phyloP scores from a whole-genome alignment of 2,113 vertebrate species.

The Jaculus jaculus region DNA sequence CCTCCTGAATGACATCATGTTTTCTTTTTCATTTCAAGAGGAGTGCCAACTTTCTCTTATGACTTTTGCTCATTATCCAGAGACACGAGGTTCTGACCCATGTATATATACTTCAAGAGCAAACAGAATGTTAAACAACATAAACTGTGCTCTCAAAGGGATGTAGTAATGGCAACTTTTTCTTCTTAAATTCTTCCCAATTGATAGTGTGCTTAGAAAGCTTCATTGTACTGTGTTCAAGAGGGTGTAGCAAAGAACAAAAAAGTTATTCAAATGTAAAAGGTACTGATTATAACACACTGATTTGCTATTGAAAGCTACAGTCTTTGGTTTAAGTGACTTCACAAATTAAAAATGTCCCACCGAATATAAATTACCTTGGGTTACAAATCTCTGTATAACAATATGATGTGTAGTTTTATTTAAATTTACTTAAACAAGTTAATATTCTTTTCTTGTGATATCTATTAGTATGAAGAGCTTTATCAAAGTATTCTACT shows the following conservation, averaged over 20 bases:
- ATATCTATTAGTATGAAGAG: neutral
- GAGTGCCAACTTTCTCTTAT: slow-evolving; percentile 21
- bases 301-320: neutral
- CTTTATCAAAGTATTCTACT: neutral
- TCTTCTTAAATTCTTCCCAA: neutral
- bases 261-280: neutral
- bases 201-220: neutral
- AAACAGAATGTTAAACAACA: neutral
- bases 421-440: neutral
- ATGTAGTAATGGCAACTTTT: neutral
- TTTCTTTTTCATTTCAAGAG: neutral
- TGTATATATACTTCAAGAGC: neutral
- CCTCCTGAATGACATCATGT: neutral
- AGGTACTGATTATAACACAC: neutral
- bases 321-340: neutral
- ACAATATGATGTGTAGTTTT: neutral
- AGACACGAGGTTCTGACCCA: neutral
- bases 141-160: slow-evolving; percentile 6
- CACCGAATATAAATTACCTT: neutral
- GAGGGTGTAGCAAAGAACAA: neutral
- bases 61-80: neutral
- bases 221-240: neutral
- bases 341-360: neutral
- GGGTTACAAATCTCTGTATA: neutral
- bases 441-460: neutral